These are phyloP conservation scores for Diaphora mendica DNA, from an alignment of 2,888 invertebrate genomes.

Conservation along the genomic window DNA sequence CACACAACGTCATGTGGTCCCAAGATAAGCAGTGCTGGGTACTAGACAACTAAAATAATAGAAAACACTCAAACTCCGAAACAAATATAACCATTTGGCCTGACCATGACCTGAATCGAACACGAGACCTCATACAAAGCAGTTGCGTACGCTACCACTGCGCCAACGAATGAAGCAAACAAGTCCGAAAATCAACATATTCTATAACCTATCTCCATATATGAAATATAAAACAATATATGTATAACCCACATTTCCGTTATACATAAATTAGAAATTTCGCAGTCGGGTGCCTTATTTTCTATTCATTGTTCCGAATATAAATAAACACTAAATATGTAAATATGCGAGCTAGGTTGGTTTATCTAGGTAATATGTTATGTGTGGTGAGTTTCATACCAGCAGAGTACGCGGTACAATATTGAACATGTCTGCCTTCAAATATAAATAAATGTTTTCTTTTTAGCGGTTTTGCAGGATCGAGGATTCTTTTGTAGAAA, in stretches of 20 bases:
- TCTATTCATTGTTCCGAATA: constrained; percentile 1
- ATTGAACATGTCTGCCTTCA: not conserved
- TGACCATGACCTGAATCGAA: too few species aligned
- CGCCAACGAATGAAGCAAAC: not conserved
- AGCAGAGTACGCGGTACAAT: not conserved
- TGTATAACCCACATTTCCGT: not conserved
- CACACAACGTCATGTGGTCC: too few species aligned
- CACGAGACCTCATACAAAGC: too few species aligned
- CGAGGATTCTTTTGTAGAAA: too few species aligned
- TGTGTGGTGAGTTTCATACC: not conserved
- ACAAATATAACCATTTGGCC: too few species aligned
- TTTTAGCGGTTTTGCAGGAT: too few species aligned
- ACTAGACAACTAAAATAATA: too few species aligned
- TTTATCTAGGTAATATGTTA: not conserved
- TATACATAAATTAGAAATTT: not conserved
- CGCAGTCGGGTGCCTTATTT: not conserved
- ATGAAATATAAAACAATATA: not conserved
- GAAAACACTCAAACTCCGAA: too few species aligned
- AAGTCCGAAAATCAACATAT: not conserved
- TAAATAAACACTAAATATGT: constrained; percentile 10
- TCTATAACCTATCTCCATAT: not conserved
- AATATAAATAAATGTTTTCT: not conserved
- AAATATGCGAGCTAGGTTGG: not conserved
- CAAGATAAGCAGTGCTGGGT: too few species aligned
- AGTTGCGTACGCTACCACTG: too few species aligned